Evolutionary conservation across 1,140 invertebrate genomes (phyloP), one percentile per base, ranked within the genome.

Genomic region (Drosophila burlai): DNA sequence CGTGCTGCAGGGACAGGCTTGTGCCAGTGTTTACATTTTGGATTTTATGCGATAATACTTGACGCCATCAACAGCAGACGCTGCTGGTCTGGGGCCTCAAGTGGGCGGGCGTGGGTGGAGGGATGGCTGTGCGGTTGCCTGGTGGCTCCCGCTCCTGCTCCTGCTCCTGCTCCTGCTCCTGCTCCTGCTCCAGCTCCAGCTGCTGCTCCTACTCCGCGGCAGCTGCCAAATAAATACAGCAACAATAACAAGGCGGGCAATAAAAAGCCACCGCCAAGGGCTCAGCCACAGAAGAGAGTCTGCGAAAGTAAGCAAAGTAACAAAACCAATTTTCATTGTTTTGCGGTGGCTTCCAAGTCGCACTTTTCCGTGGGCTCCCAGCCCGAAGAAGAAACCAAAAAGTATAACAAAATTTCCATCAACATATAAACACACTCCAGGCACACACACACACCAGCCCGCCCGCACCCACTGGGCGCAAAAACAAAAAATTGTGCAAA

Each of bases 321-420:
- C 78, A 85, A 90, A 90, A 90, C 81, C 85, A 90, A 90, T 90
- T 90, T 90, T 90, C 85, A 90, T 90, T 90, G 85, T 90, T 90
- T 89, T 85, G 85, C 76, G 81, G 85, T 79, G 54, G 81, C 81
- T 83, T 80, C 43, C 58, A 52, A 60, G 45, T 60, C 57, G 73
- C 55, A 69, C 47, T 67, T 71, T 52, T 61, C 38, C 29, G 55
- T 49, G 24, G 57, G 57, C n/a, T 21, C 52, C 42, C 43, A 18
- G 58, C 54, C 50, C 58, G 45, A 73, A 76, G 65, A 68, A 87
- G 67, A 68, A 83, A 78, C 72, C 76, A 74, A 64, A 83, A 81
- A 81, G 80, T 89, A 89, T 90, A 90, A 75, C 71, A 52, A 90
- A 83, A 90, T 84, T 90, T 78, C 67, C 66, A 81, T 71, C 66